phyloP scores from a whole-genome alignment of 2,113 vertebrate species.

The Tamias sibiricus region DNA sequence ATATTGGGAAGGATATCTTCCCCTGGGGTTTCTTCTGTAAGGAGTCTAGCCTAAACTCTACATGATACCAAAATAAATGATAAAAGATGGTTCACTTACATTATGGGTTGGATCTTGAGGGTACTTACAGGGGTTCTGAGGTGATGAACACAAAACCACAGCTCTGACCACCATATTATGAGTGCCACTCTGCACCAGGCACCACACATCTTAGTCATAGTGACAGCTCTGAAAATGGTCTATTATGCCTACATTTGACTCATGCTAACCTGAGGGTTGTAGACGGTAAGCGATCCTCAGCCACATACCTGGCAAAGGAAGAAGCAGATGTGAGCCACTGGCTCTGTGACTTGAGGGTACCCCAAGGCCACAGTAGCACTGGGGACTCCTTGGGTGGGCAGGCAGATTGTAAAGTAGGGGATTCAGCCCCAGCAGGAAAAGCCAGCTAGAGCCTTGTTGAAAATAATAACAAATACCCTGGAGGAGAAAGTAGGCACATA shows the following conservation, averaged over 20 bases:
- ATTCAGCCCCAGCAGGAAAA: background rate
- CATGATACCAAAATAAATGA: background rate
- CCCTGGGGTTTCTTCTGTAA: background rate
- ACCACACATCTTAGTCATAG: background rate
- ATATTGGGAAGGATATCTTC: background rate
- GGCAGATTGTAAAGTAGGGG: fast-evolving
- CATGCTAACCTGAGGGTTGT: background rate
- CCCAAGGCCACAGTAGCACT: background rate
- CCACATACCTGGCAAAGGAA: background rate
- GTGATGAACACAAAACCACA: background rate
- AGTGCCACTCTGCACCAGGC: background rate
- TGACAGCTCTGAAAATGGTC: background rate
- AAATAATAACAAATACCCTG: too few relatives aligned
- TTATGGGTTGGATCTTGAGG: too few relatives aligned
- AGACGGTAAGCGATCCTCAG: background rate
- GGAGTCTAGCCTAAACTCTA: background rate
- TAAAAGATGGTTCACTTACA: background rate
- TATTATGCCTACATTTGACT: background rate
- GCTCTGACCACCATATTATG: fast-evolving
- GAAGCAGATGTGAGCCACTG: background rate
- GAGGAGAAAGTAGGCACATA: background rate
- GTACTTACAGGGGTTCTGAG: background rate
- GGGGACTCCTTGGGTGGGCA: background rate
- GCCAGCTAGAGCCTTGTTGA: background rate
- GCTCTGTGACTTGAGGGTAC: background rate